These are phyloP conservation scores for Harpalus rufipes DNA, from an alignment of 2,888 invertebrate species.

Conservation along the genomic window DNA sequence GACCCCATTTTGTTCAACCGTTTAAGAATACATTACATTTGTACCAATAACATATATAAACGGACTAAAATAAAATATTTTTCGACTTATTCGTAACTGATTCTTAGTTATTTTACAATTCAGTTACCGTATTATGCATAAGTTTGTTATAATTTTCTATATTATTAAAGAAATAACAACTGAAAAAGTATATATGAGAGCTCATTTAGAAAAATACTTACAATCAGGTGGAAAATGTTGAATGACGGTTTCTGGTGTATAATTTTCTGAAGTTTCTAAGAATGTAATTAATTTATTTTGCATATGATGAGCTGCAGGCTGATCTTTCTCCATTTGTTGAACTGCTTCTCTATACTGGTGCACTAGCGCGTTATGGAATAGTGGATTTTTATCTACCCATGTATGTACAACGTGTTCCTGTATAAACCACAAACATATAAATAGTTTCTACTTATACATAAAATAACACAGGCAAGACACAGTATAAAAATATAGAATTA, in stretches of 20 bases:
- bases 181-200: no score
- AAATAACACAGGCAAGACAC: no score
- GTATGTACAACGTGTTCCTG: constrained; percentile 93
- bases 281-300: constrained; percentile 86
- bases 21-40: no score
- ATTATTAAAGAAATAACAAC: no score
- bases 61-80: no score
- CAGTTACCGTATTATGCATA: no score
- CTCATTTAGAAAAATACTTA: constrained; percentile 68
- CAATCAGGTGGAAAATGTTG: constrained; percentile 91
- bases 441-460: background rate
- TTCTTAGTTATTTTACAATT: background rate
- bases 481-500: no score
- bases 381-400: constrained; percentile 91
- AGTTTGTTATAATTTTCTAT: no score
- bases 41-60: no score
- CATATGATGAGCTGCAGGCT: constrained; percentile 79
- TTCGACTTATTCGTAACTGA: no score
- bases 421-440: background rate
- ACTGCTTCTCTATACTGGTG: constrained; percentile 91
- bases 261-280: constrained; percentile 88
- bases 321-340: constrained; percentile 73
- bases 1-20: no score
- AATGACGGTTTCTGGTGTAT: constrained; percentile 92
- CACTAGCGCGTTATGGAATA: constrained; percentile 94